A percentile compares a stretch with the other conserved stretches of the same genome.
phyloP scores from a whole-genome alignment of 2,797 vertebrate species.

The Phrynocephalus vlangalii region DNA sequence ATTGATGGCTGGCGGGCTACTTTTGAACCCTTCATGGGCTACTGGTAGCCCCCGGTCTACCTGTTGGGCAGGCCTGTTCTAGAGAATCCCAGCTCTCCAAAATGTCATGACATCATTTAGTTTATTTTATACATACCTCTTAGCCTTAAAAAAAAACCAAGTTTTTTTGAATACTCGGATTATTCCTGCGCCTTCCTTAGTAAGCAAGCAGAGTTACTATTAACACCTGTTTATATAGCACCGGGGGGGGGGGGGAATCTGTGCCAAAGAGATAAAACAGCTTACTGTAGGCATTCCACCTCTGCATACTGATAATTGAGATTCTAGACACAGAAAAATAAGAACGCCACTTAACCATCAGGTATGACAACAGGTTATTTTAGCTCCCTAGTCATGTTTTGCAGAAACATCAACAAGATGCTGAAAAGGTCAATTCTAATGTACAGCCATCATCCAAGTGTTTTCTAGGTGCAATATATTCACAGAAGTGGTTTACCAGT shows the following conservation, averaged over 20 bases:
- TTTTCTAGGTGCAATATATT: too few species aligned
- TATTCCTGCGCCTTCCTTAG: not conserved
- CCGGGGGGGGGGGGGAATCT: not conserved
- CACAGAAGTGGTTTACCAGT: too few species aligned
- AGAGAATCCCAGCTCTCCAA: not conserved
- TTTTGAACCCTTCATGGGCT: too few species aligned
- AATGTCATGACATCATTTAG: constrained; percentile 6
- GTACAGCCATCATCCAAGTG: not conserved
- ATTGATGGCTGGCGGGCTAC: too few species aligned
- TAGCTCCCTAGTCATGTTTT: too few species aligned
- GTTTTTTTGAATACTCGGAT: not conserved
- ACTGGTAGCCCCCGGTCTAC: too few species aligned
- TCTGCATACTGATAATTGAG: constrained; percentile 45
- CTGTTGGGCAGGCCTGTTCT: not conserved
- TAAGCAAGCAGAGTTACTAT: not conserved
- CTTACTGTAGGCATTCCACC: not conserved
- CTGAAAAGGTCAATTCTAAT: not conserved
- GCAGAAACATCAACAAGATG: too few species aligned
- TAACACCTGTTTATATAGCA: not conserved
- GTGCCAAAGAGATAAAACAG: not conserved
- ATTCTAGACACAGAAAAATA: constrained; percentile 42
- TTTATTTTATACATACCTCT: constrained; percentile 1
- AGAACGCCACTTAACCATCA: not conserved
- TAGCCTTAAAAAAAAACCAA: not conserved
- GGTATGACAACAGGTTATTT: too few species aligned